phyloP scores from a whole-genome alignment of 2,113 vertebrate species.

The Atlantisia rogersi region DNA sequence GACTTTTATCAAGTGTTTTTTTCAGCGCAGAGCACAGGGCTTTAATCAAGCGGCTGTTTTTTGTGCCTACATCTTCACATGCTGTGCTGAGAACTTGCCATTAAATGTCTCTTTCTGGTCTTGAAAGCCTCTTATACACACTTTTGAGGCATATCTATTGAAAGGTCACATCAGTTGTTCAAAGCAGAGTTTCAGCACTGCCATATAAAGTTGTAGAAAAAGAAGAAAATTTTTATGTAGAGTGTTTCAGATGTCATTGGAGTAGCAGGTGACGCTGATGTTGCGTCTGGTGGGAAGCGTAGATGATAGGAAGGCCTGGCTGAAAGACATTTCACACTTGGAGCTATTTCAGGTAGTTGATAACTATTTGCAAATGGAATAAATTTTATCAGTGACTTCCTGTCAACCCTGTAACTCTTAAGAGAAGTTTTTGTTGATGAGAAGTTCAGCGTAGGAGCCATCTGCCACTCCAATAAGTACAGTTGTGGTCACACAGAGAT shows the following conservation, averaged over 20 bases:
- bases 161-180: slow-evolving; percentile 34
- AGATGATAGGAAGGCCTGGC: background rate
- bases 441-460: background rate
- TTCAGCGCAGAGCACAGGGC: background rate
- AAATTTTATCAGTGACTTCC: background rate
- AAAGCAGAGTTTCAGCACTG: background rate
- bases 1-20: background rate
- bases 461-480: background rate
- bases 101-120: slow-evolving; percentile 37
- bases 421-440: background rate
- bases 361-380: background rate
- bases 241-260: background rate
- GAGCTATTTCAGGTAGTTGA: background rate
- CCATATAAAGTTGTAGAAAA: background rate
- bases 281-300: background rate
- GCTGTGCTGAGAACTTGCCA: slow-evolving; percentile 34
- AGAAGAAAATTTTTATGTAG: background rate
- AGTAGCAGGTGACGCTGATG: background rate
- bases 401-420: background rate
- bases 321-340: background rate
- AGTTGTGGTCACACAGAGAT: background rate
- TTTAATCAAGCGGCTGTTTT: slow-evolving; percentile 41
- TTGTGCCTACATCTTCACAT: background rate
- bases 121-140: slow-evolving; percentile 16
- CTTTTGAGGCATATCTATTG: background rate